phyloP scores from a whole-genome alignment of 1,140 invertebrate genomes.

The Lysiphlebus fabarum region DNA sequence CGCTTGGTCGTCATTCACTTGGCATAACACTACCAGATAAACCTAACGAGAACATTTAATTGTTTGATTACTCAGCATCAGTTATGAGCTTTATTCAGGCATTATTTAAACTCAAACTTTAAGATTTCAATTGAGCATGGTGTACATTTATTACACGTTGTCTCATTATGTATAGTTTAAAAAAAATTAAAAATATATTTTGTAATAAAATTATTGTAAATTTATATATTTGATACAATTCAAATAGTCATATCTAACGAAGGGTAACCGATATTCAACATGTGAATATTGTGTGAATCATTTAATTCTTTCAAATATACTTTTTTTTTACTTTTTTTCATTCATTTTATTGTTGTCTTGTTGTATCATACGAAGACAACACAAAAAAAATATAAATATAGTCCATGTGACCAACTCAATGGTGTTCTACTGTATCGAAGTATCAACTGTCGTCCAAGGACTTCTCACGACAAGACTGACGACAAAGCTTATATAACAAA shows the following conservation, averaged over 20 bases:
- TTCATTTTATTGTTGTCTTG: too few species aligned
- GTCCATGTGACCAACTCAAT: too few species aligned
- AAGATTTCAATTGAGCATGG: conserved; percentile 9
- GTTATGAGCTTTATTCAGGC: conserved; percentile 37
- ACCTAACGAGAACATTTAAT: conserved; percentile 40
- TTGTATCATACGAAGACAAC: neutral
- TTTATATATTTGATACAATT: conserved; percentile 7
- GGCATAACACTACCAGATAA: conserved; percentile 22
- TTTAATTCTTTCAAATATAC: too few species aligned
- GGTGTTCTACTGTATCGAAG: too few species aligned
- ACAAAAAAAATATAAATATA: neutral
- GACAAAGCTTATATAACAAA: too few species aligned
- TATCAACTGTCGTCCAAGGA: too few species aligned
- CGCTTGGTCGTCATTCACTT: conserved; percentile 32
- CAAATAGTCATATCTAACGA: neutral
- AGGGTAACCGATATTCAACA: neutral
- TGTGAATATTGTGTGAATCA: too few species aligned
- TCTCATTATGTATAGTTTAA: neutral
- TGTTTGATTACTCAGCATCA: conserved; percentile 57
- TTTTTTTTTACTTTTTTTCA: too few species aligned
- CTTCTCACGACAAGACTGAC: too few species aligned
- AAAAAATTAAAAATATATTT: conserved; percentile 11
- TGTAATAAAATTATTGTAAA: too few species aligned
- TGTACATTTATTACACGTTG: conserved; percentile 3
- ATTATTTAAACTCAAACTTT: conserved; percentile 50